Evolutionary conservation across 53 echinoderm and acorn worm species (phyloP).

Genomic region (Luidia sarsii): DNA sequence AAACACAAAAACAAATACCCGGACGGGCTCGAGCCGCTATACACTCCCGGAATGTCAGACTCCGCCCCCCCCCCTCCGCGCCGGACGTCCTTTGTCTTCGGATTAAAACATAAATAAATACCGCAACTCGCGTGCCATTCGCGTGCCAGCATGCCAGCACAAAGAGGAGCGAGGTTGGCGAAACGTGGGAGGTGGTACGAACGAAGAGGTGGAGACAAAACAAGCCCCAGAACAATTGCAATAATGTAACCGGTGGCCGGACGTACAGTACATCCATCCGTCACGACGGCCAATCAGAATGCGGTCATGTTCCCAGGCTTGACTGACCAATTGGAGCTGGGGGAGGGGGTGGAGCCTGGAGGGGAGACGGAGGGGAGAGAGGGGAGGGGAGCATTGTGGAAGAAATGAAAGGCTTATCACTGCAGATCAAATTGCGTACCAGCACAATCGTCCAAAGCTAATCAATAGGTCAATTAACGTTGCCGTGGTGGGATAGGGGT

Average conservation of each 20-base stretch:
- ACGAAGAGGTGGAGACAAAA: too few species aligned
- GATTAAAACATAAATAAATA: slow-evolving; percentile 9
- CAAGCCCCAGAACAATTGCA: too few species aligned
- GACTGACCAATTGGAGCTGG: slow-evolving; percentile 30
- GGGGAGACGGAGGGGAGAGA: too few species aligned
- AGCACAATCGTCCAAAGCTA: neutral
- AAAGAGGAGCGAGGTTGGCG: too few species aligned
- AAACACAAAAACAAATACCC: too few species aligned
- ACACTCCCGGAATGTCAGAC: neutral
- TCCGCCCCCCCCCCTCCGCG: too few species aligned
- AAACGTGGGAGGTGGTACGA: too few species aligned
- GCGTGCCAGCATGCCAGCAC: slow-evolving; percentile 26
- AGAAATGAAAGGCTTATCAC: slow-evolving; percentile 1
- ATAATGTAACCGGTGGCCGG: neutral
- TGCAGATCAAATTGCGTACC: slow-evolving; percentile 12
- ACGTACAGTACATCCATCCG: neutral
- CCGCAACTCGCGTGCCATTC: slow-evolving; percentile 54
- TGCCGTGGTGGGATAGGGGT: too few species aligned
- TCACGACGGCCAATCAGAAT: slow-evolving; percentile 18
- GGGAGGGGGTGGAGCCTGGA: too few species aligned
- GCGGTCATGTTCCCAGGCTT: neutral
- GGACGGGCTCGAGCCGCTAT: too few species aligned
- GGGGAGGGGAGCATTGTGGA: too few species aligned
- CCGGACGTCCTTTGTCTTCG: slow-evolving; percentile 28
- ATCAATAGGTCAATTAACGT: slow-evolving; percentile 15